Evolutionary conservation across 2,797 vertebrate genomes (phyloP).

Genomic region (Alfaro cultratus): DNA sequence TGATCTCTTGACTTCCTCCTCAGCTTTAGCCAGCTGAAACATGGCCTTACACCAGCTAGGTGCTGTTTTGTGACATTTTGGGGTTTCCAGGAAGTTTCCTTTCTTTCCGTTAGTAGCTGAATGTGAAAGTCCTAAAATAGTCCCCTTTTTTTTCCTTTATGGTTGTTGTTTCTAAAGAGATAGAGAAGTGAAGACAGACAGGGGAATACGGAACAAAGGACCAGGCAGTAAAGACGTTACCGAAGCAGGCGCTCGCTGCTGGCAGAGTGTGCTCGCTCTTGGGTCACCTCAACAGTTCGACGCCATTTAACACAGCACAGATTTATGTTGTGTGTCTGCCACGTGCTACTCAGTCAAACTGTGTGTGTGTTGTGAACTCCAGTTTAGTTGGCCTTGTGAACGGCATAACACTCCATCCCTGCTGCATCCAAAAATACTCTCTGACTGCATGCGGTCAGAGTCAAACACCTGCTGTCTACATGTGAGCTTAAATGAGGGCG

Average conservation of each 20-base stretch:
- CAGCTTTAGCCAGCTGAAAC: constrained; percentile 5
- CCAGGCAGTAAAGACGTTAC: not conserved
- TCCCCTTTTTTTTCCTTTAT: not conserved
- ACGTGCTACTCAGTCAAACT: constrained; percentile 12
- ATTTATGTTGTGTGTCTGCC: constrained; percentile 26
- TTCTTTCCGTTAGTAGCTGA: not conserved
- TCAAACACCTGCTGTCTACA: constrained; percentile 59
- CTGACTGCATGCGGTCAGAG: constrained; percentile 70
- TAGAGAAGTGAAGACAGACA: not conserved
- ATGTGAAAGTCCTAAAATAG: not conserved
- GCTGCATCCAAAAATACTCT: constrained; percentile 77
- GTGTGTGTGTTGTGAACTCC: constrained; percentile 11
- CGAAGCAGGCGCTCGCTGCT: not conserved
- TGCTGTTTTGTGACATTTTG: not conserved
- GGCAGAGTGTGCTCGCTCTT: not conserved
- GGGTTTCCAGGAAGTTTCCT: constrained; percentile 22
- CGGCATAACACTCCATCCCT: constrained; percentile 56
- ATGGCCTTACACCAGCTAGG: not conserved
- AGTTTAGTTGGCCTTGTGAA: constrained; percentile 26
- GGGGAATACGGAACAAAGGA: not conserved
- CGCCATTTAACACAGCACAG: not conserved
- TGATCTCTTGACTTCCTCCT: constrained; percentile 62
- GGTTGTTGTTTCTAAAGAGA: not conserved
- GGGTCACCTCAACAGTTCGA: not conserved
- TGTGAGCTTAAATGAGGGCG: not conserved